Evolutionary conservation across 64 coral and sea anemone species (phyloP).

Genomic region (Dendrophyllia cribrosa): DNA sequence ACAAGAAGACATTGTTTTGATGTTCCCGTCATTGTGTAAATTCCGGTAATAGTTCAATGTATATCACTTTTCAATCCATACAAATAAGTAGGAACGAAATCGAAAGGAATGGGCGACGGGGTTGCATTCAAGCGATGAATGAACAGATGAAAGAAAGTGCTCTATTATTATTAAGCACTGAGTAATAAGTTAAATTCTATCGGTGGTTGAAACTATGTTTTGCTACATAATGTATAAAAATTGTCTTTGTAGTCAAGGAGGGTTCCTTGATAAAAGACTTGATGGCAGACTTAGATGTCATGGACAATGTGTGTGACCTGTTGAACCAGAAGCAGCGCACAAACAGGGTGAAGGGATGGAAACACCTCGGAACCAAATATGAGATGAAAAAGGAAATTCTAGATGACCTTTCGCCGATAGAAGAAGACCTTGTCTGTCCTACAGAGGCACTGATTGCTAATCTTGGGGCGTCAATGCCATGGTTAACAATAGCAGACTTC

Average conservation of each 20-base stretch:
- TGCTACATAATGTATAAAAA: background rate
- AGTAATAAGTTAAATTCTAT: no score
- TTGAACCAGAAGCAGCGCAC: background rate
- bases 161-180: no score
- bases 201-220: no score
- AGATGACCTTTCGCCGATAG: slow-evolving; percentile 2
- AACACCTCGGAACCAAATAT: background rate
- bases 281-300: background rate
- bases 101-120: no score
- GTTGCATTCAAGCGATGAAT: no score
- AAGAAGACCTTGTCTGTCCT: background rate
- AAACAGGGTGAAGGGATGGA: background rate
- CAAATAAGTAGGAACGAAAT: no score
- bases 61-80: no score
- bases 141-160: no score
- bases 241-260: background rate
- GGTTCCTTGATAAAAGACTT: slow-evolving; percentile 1
- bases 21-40: no score
- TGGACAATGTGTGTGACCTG: slow-evolving; percentile 22
- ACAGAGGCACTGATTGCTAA: slow-evolving; percentile 17
- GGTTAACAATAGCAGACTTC: background rate
- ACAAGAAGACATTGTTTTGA: no score
- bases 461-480: background rate
- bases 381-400: background rate
- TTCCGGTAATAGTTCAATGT: no score